Base-by-base conservation (phyloP, 2,888 invertebrate species). In the Drosophila meridiana region DNA sequence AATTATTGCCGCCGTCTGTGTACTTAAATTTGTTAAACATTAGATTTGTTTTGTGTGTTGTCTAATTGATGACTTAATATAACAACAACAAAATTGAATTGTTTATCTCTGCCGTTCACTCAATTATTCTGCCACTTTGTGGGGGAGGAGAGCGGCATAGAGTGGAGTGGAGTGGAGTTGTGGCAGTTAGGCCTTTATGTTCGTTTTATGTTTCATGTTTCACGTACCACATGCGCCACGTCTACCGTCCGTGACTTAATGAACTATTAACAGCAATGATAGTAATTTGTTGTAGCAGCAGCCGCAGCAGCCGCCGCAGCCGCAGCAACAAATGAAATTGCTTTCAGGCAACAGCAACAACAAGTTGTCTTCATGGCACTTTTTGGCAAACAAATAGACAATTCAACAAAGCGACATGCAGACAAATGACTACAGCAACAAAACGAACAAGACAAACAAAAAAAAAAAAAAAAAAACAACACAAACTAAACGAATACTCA, bases 321-420 rank as follows among this genome's bases (percentile, higher is more conserved):
- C 64, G 63, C 50, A 42, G 83, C 72, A 78, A 60, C 80, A 72
- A 77, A 87, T 87, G 80, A 85, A 85, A 87, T 85, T 85, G 86
- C 88, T 85, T 85, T 83, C 73, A 74, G 86, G 59, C 69, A 64
- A 40, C 50, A 48, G 40, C 81, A 72, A 60, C 80, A 86, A 84
- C 83, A 79, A 85, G 83, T 84, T 89, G 87, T 87, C 83, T 89
- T 87, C 87, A 87, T 87, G 87, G 82, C 87, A 85, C 87, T 87
- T 87, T 88, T 87, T 85, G 89, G 89, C 89, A 87, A 87, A 85
- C 89, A 87, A 89, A 89, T 87, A 85, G 85, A 85, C 88, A 85
- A 82, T 88, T 80, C 86, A 88, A 82, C 88, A 86, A 86, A 85
- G 88, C 86, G 88, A 89, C 87, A 80, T 78, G 87, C 89, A 87